Evolutionary conservation across 2,113 vertebrate species (phyloP).

Genomic region (Lichenostomus cassidix): DNA sequence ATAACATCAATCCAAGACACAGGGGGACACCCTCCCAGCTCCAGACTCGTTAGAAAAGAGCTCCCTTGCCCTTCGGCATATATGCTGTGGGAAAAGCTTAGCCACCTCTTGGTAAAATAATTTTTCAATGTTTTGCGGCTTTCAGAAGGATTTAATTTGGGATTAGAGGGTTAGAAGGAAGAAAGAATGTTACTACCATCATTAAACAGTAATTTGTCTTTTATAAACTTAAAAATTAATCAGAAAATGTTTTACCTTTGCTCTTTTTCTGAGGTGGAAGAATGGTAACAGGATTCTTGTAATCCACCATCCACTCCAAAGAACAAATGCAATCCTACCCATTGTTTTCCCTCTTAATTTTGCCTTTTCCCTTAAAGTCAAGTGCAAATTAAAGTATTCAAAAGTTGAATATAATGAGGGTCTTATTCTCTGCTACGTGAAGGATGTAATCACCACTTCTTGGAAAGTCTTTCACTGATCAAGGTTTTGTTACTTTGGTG

Average conservation of each 20-base stretch:
- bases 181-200: neutral
- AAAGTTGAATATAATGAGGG: neutral
- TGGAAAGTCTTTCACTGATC: conserved; percentile 27
- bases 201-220: neutral
- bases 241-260: neutral
- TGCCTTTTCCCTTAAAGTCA: neutral
- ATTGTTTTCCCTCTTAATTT: neutral
- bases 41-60: neutral
- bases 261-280: neutral
- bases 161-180: neutral
- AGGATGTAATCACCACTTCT: conserved; percentile 21
- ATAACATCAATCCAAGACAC: too few relatives aligned
- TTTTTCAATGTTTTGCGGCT: neutral
- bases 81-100: neutral
- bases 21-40: neutral
- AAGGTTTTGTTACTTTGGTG: conserved; percentile 41
- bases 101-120: neutral
- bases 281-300: neutral
- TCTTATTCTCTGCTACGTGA: conserved; percentile 6
- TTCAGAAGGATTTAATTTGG: neutral
- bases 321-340: neutral
- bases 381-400: conserved; percentile 9
- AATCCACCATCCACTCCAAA: neutral
- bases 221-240: neutral
- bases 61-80: neutral